A percentile compares a stretch with the other conserved stretches of the same genome.
phyloP scores from a whole-genome alignment of 2,888 invertebrate genomes.

The Hypselothyrea guttata region DNA sequence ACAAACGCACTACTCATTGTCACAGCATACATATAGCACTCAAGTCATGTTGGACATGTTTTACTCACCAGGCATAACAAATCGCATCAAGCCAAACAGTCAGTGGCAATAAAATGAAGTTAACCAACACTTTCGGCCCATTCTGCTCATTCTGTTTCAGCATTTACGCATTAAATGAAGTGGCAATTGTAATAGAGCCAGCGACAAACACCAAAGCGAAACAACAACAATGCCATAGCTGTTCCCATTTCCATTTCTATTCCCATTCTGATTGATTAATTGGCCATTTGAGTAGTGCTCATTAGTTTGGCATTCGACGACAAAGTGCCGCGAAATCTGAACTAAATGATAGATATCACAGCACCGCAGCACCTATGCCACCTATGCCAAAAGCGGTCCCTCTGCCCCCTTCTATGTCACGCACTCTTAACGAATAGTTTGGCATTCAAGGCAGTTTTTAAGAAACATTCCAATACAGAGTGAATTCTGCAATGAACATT shows the following conservation, averaged over 20 bases:
- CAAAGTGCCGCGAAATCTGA: slow-evolving; percentile 27
- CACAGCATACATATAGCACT: slow-evolving; percentile 18
- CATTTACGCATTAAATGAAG: slow-evolving; percentile 53
- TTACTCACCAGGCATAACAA: slow-evolving; percentile 35
- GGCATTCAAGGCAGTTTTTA: no score
- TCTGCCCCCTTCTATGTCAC: not conserved
- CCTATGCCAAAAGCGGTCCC: no score
- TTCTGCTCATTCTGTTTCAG: slow-evolving; percentile 37
- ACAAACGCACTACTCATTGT: slow-evolving; percentile 66
- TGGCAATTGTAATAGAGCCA: slow-evolving; percentile 53
- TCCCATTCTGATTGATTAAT: slow-evolving; percentile 64
- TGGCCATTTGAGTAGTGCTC: slow-evolving; percentile 51
- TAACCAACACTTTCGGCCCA: slow-evolving; percentile 27
- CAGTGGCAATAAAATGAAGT: not conserved
- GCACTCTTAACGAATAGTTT: no score
- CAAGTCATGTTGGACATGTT: slow-evolving; percentile 33
- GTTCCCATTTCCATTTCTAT: slow-evolving; percentile 2
- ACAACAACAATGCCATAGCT: slow-evolving; percentile 1
- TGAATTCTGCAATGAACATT: no score
- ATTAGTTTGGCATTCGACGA: slow-evolving; percentile 31
- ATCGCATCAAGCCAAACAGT: slow-evolving; percentile 33
- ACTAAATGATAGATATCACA: slow-evolving; percentile 1
- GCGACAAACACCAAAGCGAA: not conserved
- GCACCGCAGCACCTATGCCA: no score
- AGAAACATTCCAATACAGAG: no score